These are phyloP conservation scores for Miniopterus natalensis DNA, from an alignment of 2,113 vertebrate genomes.

Conservation along the genomic window DNA sequence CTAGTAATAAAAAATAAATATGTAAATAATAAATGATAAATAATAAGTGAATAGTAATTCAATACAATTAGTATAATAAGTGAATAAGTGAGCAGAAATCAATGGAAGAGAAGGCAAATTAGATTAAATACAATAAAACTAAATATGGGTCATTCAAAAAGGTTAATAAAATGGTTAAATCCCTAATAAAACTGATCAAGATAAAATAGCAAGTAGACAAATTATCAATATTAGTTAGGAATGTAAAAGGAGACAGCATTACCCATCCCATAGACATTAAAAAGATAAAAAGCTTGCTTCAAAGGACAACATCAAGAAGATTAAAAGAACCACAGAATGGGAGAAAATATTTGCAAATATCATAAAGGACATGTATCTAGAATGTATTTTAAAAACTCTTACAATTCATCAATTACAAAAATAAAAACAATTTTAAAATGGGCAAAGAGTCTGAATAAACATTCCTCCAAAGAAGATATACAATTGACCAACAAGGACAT, in stretches of 20 bases:
- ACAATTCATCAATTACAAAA: background rate
- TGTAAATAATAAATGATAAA: background rate
- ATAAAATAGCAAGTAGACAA: constrained; percentile 10
- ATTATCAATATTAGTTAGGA: background rate
- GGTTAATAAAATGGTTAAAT: background rate
- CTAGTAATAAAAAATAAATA: background rate
- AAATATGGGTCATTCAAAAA: background rate
- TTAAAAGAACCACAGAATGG: background rate
- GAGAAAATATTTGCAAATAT: constrained; percentile 29
- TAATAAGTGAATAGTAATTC: background rate
- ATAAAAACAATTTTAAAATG: background rate
- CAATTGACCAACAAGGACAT: background rate
- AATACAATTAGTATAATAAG: background rate
- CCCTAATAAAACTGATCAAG: background rate
- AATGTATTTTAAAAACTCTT: background rate
- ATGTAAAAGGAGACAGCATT: constrained; percentile 1
- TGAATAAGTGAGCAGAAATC: background rate
- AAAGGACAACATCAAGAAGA: background rate
- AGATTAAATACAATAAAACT: constrained; percentile 3
- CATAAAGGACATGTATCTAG: background rate
- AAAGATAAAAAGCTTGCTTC: constrained; percentile 1
- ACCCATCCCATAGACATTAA: background rate
- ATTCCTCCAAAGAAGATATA: background rate
- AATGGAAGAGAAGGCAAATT: background rate
- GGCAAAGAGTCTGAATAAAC: background rate